phyloP scores from a whole-genome alignment of 2,113 vertebrate genomes.

The Siniperca knerii region DNA sequence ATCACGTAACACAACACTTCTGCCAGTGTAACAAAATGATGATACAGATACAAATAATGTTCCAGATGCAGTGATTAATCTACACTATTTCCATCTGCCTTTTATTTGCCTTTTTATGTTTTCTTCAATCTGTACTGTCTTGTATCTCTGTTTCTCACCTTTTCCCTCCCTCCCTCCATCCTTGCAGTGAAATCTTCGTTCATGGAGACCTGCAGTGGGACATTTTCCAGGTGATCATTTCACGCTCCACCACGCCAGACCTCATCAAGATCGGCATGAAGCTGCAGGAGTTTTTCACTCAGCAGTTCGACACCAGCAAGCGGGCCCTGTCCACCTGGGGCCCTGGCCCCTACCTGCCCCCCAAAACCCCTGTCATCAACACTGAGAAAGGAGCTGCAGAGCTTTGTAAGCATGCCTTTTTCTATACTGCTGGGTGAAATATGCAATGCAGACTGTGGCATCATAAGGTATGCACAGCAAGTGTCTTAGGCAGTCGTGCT shows the following conservation, averaged over 20 bases:
- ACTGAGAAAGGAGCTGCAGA: conserved; percentile 90
- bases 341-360: conserved; percentile 94
- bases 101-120: not conserved
- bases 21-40: not conserved
- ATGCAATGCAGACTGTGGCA: conserved; percentile 14
- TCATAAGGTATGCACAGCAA: conserved; percentile 25
- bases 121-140: not conserved
- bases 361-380: conserved; percentile 90
- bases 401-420: conserved; percentile 86
- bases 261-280: conserved; percentile 99
- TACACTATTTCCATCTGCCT: not conserved
- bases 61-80: not conserved
- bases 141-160: not conserved
- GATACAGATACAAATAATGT: not conserved
- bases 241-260: conserved; percentile 97
- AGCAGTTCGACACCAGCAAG: conserved; percentile 99
- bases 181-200: conserved; percentile 93
- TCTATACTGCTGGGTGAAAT: conserved; percentile 2
- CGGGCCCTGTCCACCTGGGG: conserved; percentile 97
- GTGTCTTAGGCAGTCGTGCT: conserved; percentile 1
- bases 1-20: not conserved
- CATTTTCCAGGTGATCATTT: conserved; percentile 99
- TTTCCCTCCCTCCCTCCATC: not conserved
- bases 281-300: conserved; percentile 99
- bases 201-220: conserved; percentile 99